These are phyloP conservation scores for Anorthoa munda DNA, from an alignment of 2,888 invertebrate species.

Conservation along the genomic window DNA sequence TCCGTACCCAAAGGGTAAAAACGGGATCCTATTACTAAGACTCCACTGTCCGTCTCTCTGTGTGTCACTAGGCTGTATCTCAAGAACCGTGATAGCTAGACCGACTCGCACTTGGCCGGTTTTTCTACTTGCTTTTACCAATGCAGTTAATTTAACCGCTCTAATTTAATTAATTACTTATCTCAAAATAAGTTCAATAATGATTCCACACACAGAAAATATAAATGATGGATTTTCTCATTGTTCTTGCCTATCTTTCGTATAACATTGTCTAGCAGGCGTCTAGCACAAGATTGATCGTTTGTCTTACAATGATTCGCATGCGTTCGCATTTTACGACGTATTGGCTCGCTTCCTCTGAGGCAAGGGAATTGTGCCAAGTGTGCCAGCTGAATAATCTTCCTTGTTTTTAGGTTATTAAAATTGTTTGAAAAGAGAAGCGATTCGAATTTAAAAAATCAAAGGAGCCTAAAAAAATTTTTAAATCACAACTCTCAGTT, in stretches of 20 bases:
- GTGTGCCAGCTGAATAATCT: constrained; percentile 15
- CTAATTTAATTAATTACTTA: too few relatives aligned
- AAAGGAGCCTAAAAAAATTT: background rate
- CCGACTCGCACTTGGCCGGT: too few relatives aligned
- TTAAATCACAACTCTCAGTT: background rate
- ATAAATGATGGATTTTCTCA: constrained; percentile 10
- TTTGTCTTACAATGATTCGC: constrained; percentile 35
- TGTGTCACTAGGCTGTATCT: too few relatives aligned
- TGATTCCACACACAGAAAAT: background rate
- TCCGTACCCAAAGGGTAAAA: too few relatives aligned
- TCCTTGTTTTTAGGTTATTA: background rate
- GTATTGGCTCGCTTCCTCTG: constrained; percentile 6
- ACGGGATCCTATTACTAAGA: too few relatives aligned
- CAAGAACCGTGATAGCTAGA: too few relatives aligned
- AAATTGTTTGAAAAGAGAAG: constrained; percentile 2
- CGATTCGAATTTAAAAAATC: background rate
- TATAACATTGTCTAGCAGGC: constrained; percentile 24
- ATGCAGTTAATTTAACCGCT: too few relatives aligned
- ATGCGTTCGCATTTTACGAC: constrained; percentile 23
- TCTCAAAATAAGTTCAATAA: constrained; percentile 3
- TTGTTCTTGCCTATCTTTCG: constrained; percentile 24
- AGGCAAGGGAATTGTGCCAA: constrained; percentile 28
- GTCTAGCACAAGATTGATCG: constrained; percentile 52
- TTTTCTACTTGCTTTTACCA: too few relatives aligned
- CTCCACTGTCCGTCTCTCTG: too few relatives aligned